Evolutionary conservation across 2,113 vertebrate species (phyloP), one percentile per base, ranked within the genome.

Genomic region (Anser brachyrhynchus): DNA sequence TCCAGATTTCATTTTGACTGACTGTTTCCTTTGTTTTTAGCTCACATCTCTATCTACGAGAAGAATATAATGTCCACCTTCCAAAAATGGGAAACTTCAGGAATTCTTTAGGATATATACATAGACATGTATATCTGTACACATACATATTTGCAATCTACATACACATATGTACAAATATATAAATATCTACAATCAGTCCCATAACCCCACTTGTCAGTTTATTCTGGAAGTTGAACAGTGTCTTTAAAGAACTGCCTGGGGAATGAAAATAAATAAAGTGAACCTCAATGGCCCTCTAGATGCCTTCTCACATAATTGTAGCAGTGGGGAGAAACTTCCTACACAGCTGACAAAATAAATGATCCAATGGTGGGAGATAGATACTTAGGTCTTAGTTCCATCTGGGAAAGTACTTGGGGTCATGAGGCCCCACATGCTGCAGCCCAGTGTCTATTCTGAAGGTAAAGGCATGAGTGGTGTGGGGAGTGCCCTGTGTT

Each of bases 281-380:
- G 3, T 51, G 37, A 39, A 57, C 29, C 29, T 39, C 11, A 18
- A 15, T 41, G 73, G 29, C 77, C 26, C 35, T 85, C 66, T 58
- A 84, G 80, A 55, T 89, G 76, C 52, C n/a, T 76, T 31, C 74
- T 89, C 70, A 64, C 71, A 82, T 35, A 25, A 9, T 70, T 62
- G 51, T 14, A 33, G 19, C 49, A 61, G 39, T 18, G 26, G 52
- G 49, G 35, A 93, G 85, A 75, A 51, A 49, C 21, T 87, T 76
- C 29, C 19, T 23, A 13, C 43, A 62, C 93, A 93, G 89, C 86
- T 96, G 89, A 91, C 77, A 94, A 92, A 94, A 95, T 2, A 96
- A 73, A 72, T 82, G 86, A 85, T 54, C 58, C 41, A 8, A 6
- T 9, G 31, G 39, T 13, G 46, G 55, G 70, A 51, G 73, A 2